A percentile compares a stretch with the other conserved stretches of the same genome.
Conservation (phyloP, 2,797 vertebrate genomes). For the Tangara arthus region DNA sequence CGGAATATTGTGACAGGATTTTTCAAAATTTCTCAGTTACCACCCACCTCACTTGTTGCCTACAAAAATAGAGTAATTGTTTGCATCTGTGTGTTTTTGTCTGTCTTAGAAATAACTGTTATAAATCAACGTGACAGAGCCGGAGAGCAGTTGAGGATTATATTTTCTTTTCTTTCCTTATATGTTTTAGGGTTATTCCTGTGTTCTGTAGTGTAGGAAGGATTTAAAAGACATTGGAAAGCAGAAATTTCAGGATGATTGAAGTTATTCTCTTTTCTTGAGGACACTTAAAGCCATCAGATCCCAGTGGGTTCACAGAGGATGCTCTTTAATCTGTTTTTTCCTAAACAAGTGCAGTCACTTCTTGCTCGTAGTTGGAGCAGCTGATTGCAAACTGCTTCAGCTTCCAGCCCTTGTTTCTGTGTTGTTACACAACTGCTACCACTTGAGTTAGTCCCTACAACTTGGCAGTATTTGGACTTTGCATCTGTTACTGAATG, state of each 20-base stretch:
- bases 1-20: slow-evolving; percentile 82
- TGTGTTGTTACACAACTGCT: neutral
- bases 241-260: neutral
- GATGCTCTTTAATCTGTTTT: neutral
- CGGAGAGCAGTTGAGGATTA: slow-evolving; percentile 47
- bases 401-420: neutral
- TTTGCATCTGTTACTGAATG: neutral
- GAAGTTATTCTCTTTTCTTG: neutral
- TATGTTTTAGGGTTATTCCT: neutral
- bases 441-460: neutral
- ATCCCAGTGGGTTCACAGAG: neutral
- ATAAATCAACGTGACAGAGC: slow-evolving; percentile 81
- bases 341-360: neutral
- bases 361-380: neutral
- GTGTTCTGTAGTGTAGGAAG: neutral
- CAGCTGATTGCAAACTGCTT: neutral
- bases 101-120: slow-evolving; percentile 78
- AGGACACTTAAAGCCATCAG: neutral
- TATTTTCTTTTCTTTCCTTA: slow-evolving; percentile 55
- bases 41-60: slow-evolving; percentile 88
- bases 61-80: slow-evolving; percentile 89
- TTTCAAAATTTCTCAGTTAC: slow-evolving; percentile 81
- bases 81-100: slow-evolving; percentile 85
- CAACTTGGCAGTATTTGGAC: neutral
- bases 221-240: neutral